phyloP scores from a whole-genome alignment of 2,888 invertebrate species.

The Sarcophaga caerulescens region DNA sequence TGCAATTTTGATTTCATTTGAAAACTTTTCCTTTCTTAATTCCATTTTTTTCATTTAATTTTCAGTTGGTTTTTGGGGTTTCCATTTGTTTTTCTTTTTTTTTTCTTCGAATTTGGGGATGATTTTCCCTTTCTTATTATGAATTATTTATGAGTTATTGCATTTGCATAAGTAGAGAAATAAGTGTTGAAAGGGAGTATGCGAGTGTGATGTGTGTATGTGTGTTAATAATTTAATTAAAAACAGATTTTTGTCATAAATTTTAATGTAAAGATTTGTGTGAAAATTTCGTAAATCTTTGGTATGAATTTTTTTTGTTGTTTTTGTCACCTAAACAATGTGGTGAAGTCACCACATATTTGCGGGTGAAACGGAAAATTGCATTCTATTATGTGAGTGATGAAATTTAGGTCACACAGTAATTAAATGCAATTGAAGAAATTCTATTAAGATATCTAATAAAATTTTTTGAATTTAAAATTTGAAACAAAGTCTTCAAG shows the following conservation, averaged over 20 bases:
- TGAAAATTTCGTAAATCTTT: not conserved
- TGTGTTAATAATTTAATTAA: conserved; percentile 38
- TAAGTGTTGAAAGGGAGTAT: not conserved
- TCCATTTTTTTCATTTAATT: not conserved
- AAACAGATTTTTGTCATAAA: conserved; percentile 48
- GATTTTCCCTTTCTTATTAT: not conserved
- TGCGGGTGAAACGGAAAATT: too few species aligned
- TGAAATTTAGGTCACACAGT: too few species aligned
- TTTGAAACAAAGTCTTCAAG: too few species aligned
- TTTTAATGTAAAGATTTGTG: conserved; percentile 4
- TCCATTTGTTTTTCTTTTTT: not conserved
- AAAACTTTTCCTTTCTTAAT: conserved; percentile 35
- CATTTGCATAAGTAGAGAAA: not conserved
- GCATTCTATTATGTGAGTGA: too few species aligned
- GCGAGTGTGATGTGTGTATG: not conserved
- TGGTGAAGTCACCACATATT: too few species aligned
- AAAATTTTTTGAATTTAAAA: too few species aligned
- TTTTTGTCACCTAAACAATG: too few species aligned
- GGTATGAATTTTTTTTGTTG: too few species aligned
- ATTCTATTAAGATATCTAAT: too few species aligned
- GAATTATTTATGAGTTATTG: not conserved
- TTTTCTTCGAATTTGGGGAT: not conserved
- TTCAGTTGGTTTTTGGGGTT: not conserved
- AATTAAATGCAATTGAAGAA: too few species aligned
- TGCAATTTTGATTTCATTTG: conserved; percentile 37